phyloP scores from a whole-genome alignment of 2,888 invertebrate genomes.

The Aspidiotus destructor region DNA sequence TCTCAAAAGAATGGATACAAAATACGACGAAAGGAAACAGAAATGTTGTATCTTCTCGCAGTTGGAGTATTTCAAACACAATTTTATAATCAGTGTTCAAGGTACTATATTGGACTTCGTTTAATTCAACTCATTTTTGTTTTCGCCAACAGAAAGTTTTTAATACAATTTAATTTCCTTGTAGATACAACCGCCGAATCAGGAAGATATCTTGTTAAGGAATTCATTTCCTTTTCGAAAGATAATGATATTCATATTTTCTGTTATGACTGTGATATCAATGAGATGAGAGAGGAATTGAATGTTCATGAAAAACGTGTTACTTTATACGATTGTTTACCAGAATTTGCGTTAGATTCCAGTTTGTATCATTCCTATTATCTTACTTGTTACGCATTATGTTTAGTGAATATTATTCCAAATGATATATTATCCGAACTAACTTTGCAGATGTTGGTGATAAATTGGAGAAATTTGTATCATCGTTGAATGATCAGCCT shows the following conservation, averaged over 20 bases:
- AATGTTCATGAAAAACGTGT: background rate
- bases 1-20: too few relatives aligned
- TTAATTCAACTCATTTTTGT: too few relatives aligned
- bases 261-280: background rate
- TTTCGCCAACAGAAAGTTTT: background rate
- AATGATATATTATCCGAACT: too few relatives aligned
- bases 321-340: conserved; percentile 17
- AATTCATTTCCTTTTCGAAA: background rate
- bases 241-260: conserved; percentile 13
- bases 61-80: background rate
- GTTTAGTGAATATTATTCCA: too few relatives aligned
- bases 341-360: background rate
- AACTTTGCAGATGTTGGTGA: background rate
- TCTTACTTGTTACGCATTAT: background rate
- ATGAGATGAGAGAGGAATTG: background rate
- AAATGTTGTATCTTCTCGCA: too few relatives aligned
- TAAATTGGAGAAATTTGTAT: background rate
- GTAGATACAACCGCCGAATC: background rate
- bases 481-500: background rate
- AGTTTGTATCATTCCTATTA: background rate
- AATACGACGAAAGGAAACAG: too few relatives aligned
- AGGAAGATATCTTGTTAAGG: conserved; percentile 3
- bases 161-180: background rate
- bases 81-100: background rate
- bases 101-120: background rate